These are phyloP conservation scores for Sebastolobus altivelis DNA, from an alignment of 2,797 vertebrate species.

Conservation along the genomic window DNA sequence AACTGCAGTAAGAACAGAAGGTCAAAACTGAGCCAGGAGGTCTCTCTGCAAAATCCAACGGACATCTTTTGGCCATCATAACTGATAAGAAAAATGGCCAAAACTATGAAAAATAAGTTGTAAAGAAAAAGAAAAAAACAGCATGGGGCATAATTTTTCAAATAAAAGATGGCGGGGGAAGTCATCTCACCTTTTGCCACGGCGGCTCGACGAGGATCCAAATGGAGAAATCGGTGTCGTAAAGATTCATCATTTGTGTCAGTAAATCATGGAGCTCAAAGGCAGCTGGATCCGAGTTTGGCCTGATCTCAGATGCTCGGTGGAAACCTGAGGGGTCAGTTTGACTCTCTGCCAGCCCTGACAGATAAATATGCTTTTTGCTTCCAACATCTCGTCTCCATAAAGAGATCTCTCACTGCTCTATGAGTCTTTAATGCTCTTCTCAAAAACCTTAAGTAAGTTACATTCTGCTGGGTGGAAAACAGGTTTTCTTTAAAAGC, in stretches of 20 bases:
- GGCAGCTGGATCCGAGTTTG: conserved; percentile 56
- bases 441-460: conserved; percentile 32
- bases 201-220: conserved; percentile 36
- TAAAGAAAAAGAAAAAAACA: background rate
- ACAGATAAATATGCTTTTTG: conserved; percentile 68
- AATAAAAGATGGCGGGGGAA: conserved; percentile 38
- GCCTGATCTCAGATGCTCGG: conserved; percentile 62
- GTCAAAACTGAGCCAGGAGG: background rate
- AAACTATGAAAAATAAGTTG: background rate
- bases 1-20: background rate
- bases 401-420: conserved; percentile 56
- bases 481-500: conserved; percentile 2
- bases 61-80: background rate
- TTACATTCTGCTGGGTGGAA: conserved; percentile 30
- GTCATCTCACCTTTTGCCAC: conserved; percentile 47
- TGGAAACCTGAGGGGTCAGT: conserved; percentile 62
- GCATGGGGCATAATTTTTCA: conserved; percentile 11
- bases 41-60: background rate
- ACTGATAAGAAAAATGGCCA: background rate
- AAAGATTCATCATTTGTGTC: conserved; percentile 49
- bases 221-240: conserved; percentile 38
- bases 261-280: conserved; percentile 72
- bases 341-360: conserved; percentile 62
- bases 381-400: conserved; percentile 55
- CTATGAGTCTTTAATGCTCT: conserved; percentile 36